phyloP scores from a whole-genome alignment of 2,888 invertebrate genomes.

The Folsomia manolachei region DNA sequence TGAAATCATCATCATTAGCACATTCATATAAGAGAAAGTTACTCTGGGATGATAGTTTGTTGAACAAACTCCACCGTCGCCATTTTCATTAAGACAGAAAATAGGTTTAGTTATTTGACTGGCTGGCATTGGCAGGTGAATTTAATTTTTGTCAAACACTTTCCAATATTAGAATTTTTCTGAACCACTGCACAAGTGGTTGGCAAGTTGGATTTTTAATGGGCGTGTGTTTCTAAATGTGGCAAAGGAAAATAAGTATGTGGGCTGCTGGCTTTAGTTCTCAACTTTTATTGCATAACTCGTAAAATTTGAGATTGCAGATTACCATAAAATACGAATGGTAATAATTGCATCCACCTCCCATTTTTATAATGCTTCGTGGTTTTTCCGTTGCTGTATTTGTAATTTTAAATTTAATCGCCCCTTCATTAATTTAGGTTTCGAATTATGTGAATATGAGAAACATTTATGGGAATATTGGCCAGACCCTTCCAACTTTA shows the following conservation, averaged over 20 bases:
- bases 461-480: neutral
- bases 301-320: neutral
- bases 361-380: neutral
- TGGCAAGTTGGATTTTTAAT: too few relatives aligned
- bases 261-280: neutral
- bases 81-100: neutral
- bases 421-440: neutral
- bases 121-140: neutral
- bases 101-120: neutral
- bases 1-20: slow-evolving; percentile 9
- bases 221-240: neutral
- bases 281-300: neutral
- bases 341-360: neutral
- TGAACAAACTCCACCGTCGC: neutral
- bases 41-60: slow-evolving; percentile 3
- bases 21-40: neutral
- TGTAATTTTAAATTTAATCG: neutral
- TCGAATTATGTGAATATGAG: neutral
- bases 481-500: neutral
- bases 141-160: neutral
- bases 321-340: neutral
- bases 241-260: neutral
- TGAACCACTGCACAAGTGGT: too few relatives aligned
- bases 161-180: too few relatives aligned
- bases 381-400: neutral